Conservation (phyloP, 2,888 invertebrate genomes). For the Mayetiola destructor region DNA sequence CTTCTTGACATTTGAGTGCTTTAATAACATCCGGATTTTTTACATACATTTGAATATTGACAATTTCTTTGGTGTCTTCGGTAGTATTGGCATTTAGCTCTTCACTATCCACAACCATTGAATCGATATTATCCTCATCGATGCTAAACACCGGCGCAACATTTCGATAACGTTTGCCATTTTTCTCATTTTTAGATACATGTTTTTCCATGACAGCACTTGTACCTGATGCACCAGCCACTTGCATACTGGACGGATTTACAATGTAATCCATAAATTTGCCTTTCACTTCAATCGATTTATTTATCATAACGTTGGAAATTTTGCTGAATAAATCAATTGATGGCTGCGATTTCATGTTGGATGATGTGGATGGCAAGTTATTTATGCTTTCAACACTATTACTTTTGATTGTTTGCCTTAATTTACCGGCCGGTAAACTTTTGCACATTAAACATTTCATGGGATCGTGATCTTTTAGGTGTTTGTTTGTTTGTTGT, state of each 20-base stretch:
- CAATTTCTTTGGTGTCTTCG: constrained; percentile 60
- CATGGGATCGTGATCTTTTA: constrained; percentile 70
- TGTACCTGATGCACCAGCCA: constrained; percentile 4
- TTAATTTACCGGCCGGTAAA: not conserved
- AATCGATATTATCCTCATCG: constrained; percentile 66
- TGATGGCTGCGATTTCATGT: constrained; percentile 28
- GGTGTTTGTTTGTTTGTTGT: constrained; percentile 60
- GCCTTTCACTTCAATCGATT: constrained; percentile 82
- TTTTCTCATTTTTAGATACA: constrained; percentile 69
- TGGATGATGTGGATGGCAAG: constrained; percentile 29
- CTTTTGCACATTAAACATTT: constrained; percentile 65
- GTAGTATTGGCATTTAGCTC: constrained; percentile 36
- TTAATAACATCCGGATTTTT: constrained; percentile 72
- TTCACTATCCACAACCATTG: constrained; percentile 33
- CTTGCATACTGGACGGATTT: constrained; percentile 52
- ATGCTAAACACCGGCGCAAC: constrained; percentile 89
- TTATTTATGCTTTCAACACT: constrained; percentile 21
- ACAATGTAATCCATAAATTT: constrained; percentile 87
- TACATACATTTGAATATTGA: constrained; percentile 65
- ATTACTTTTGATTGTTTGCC: constrained; percentile 16
- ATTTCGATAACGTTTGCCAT: constrained; percentile 78
- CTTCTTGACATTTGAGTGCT: constrained; percentile 83
- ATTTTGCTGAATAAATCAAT: constrained; percentile 68
- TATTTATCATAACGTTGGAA: constrained; percentile 75
- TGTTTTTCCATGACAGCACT: constrained; percentile 52